Evolutionary conservation across 2,113 vertebrate genomes (phyloP).

Genomic region (Nansenia antarctica): DNA sequence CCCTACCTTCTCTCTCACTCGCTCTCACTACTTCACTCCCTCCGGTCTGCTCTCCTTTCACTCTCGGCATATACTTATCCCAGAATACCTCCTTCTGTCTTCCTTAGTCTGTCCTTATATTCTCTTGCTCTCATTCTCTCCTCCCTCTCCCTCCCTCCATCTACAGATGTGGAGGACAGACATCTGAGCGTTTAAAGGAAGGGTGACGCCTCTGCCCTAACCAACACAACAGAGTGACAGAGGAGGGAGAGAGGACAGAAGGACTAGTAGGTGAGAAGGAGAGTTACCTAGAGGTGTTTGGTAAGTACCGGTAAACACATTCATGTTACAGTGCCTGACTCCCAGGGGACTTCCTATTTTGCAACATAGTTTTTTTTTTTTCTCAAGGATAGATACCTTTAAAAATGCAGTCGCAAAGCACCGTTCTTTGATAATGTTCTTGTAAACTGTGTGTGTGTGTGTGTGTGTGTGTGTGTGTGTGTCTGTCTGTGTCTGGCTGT

Average conservation of each 20-base stretch:
- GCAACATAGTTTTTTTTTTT: background rate
- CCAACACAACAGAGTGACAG: background rate
- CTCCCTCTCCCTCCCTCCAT: slow-evolving; percentile 37
- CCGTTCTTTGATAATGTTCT: background rate
- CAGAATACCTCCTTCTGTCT: slow-evolving; percentile 54
- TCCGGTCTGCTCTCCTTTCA: slow-evolving; percentile 65
- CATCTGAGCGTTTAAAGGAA: slow-evolving; percentile 46
- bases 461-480: slow-evolving; percentile 4
- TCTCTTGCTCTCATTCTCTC: slow-evolving; percentile 33
- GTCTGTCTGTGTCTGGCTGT: too few species aligned
- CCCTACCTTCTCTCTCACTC: background rate
- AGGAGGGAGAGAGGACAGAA: slow-evolving; percentile 9
- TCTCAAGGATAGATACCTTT: background rate
- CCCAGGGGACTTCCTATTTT: background rate
- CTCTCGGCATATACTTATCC: slow-evolving; percentile 52
- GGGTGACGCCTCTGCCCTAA: slow-evolving; percentile 30
- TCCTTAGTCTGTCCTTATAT: slow-evolving; percentile 21
- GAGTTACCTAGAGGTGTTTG: background rate
- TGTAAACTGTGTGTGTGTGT: background rate
- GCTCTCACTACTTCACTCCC: slow-evolving; percentile 15
- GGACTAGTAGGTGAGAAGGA: slow-evolving; percentile 12
- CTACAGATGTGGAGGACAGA: slow-evolving; percentile 50
- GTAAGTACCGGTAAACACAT: background rate
- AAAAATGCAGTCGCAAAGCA: background rate
- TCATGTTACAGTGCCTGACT: too few species aligned